phyloP scores from a whole-genome alignment of 2,888 invertebrate species.

The Hypercompe scribonia region DNA sequence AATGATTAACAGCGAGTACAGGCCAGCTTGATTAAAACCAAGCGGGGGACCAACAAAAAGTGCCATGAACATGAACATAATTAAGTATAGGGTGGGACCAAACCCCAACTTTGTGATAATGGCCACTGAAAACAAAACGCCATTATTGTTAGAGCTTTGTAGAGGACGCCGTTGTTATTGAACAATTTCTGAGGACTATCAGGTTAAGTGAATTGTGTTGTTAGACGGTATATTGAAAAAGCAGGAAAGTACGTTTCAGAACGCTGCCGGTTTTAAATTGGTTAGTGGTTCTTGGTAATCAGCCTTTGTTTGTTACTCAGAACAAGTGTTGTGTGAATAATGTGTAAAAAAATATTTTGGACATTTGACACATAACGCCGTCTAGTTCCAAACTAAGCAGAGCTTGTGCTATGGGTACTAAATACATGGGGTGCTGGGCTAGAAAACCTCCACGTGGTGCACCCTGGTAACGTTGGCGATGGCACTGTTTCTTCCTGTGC shows the following conservation, averaged over 20 bases:
- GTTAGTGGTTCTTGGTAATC: neutral
- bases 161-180: neutral
- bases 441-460: too few relatives aligned
- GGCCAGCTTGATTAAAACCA: conserved; percentile 43
- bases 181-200: neutral
- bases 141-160: conserved; percentile 8
- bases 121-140: conserved; percentile 14
- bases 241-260: neutral
- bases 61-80: conserved; percentile 54
- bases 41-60: conserved; percentile 42
- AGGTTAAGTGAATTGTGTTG: neutral
- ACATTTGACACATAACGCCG: too few relatives aligned
- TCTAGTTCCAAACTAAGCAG: too few relatives aligned
- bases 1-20: conserved; percentile 25
- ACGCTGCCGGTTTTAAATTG: neutral
- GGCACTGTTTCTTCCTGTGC: too few relatives aligned
- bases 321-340: too few relatives aligned
- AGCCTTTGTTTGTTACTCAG: too few relatives aligned
- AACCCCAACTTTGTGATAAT: conserved; percentile 17
- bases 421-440: too few relatives aligned
- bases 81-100: conserved; percentile 20
- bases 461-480: too few relatives aligned
- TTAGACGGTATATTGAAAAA: neutral
- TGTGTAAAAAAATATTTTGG: too few relatives aligned
- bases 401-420: too few relatives aligned